phyloP scores from a whole-genome alignment of 2,797 vertebrate genomes.

The Macropodus opercularis region DNA sequence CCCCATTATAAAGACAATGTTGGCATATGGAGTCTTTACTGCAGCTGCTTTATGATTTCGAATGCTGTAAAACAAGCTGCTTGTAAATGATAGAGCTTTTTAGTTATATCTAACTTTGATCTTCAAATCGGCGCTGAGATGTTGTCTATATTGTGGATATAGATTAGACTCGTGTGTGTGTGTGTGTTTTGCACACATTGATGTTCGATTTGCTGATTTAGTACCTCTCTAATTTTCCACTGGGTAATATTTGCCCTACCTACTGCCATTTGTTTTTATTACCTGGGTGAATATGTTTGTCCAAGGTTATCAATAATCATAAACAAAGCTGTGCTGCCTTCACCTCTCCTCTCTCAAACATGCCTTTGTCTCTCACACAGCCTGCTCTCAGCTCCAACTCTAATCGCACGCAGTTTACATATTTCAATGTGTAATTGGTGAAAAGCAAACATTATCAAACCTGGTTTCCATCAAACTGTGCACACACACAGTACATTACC shows the following conservation, averaged over 20 bases:
- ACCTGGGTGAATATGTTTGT: conserved; percentile 94
- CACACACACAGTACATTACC: conserved; percentile 40
- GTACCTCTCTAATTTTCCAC: conserved; percentile 87
- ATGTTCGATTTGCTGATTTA: conserved; percentile 90
- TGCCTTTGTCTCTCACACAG: conserved; percentile 34
- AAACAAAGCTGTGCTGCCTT: conserved; percentile 89
- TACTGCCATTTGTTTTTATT: conserved; percentile 94
- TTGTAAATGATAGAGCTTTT: conserved; percentile 31
- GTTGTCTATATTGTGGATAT: conserved; percentile 37
- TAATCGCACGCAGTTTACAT: conserved; percentile 36
- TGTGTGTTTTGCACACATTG: conserved; percentile 17
- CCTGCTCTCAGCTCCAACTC: conserved; percentile 19
- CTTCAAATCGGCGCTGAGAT: conserved; percentile 7
- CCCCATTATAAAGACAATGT: conserved; percentile 64
- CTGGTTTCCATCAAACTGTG: conserved; percentile 50
- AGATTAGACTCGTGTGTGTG: conserved; percentile 26
- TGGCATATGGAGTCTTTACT: conserved; percentile 52
- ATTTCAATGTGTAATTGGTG: conserved; percentile 58
- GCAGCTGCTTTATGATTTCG: conserved; percentile 40
- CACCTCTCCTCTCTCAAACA: conserved; percentile 52
- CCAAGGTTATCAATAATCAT: conserved; percentile 97
- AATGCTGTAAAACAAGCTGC: conserved; percentile 23
- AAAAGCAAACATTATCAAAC: conserved; percentile 67
- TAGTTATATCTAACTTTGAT: conserved; percentile 31
- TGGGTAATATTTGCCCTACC: conserved; percentile 88